phyloP scores from a whole-genome alignment of 2,113 vertebrate genomes.

The Cromileptes altivelis region DNA sequence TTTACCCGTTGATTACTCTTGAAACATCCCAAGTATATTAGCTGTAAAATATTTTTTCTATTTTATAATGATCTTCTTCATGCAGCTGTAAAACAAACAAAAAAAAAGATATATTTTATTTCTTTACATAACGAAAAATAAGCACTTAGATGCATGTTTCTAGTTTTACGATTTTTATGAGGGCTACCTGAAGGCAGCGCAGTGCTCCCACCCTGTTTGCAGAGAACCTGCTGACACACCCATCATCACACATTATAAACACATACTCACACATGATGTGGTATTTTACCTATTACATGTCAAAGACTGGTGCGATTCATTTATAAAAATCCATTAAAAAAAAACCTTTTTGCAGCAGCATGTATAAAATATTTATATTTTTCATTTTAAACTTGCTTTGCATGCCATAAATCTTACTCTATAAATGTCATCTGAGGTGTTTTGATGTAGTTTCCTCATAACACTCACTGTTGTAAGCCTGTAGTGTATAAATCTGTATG shows the following conservation, averaged over 20 bases:
- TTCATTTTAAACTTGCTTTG: neutral
- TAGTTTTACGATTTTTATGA: neutral
- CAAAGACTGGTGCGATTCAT: neutral
- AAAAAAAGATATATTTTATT: neutral
- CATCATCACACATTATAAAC: neutral
- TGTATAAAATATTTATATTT: neutral
- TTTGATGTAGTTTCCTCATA: neutral
- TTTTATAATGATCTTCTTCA: neutral
- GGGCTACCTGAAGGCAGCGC: neutral
- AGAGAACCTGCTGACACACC: constrained; percentile 45
- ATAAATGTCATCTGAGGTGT: neutral
- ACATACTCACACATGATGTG: neutral
- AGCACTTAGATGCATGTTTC: accelerated
- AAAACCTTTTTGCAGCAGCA: neutral
- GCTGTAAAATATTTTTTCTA: neutral
- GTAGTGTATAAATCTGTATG: neutral
- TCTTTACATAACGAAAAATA: neutral
- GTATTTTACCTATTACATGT: neutral
- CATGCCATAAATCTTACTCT: neutral
- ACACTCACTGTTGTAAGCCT: neutral
- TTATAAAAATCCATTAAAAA: neutral
- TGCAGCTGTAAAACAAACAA: too few relatives aligned
- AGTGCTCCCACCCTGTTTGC: neutral
- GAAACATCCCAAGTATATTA: neutral
- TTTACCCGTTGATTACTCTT: neutral